phyloP scores from a whole-genome alignment of 1,140 invertebrate species.

The Macrosteles quadrilineatus region DNA sequence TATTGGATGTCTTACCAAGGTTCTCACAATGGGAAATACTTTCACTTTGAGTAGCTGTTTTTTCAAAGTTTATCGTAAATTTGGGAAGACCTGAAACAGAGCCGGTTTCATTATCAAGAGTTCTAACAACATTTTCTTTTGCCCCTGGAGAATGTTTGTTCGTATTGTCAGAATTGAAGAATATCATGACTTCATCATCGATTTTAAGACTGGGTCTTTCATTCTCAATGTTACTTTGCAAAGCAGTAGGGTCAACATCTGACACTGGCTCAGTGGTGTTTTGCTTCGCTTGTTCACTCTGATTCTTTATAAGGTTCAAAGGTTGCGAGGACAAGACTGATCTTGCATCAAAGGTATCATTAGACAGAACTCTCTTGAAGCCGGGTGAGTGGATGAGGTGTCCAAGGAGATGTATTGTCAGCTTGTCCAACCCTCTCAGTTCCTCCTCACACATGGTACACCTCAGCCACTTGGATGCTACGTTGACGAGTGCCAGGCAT shows the following conservation, averaged over 20 bases:
- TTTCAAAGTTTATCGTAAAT: not conserved
- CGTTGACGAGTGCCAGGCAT: slow-evolving; percentile 68
- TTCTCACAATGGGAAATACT: not conserved
- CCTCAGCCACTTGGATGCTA: slow-evolving; percentile 67
- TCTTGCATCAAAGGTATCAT: not conserved
- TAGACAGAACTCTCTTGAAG: not conserved
- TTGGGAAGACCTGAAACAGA: not conserved
- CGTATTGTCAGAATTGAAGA: slow-evolving; percentile 1
- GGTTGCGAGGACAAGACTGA: not conserved
- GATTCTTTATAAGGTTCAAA: slow-evolving; percentile 6
- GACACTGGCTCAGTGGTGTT: not conserved
- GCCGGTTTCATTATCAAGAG: not conserved
- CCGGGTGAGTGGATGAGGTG: slow-evolving; percentile 53
- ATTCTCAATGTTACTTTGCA: not conserved
- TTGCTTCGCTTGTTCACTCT: not conserved
- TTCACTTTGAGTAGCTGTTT: not conserved
- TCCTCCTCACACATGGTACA: slow-evolving; percentile 77
- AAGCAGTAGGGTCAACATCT: not conserved
- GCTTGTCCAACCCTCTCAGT: slow-evolving; percentile 73
- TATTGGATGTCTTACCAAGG: not conserved
- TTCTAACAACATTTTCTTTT: not conserved
- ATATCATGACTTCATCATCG: slow-evolving; percentile 3
- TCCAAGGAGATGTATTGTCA: slow-evolving; percentile 80
- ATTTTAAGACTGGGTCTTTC: slow-evolving; percentile 11
- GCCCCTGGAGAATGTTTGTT: slow-evolving; percentile 11